A percentile compares a stretch with the other conserved stretches of the same genome.
These are phyloP conservation scores for Desmophyllum pertusum DNA, from an alignment of 92 coral and sea anemone species.

Conservation along the genomic window DNA sequence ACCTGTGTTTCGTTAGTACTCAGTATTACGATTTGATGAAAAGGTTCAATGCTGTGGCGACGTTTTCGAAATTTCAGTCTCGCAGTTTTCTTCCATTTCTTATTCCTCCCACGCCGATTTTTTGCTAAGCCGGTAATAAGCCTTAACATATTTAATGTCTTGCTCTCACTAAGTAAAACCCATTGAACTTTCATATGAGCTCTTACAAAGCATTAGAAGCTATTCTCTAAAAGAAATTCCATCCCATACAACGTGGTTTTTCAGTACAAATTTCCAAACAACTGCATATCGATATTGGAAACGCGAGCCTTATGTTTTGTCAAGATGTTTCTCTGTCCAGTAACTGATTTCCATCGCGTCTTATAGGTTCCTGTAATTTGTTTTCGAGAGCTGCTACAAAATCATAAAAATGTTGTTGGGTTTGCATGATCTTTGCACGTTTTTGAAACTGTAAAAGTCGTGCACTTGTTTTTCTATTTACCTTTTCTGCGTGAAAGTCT, in stretches of 20 bases:
- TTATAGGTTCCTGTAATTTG: neutral
- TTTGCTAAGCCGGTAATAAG: neutral
- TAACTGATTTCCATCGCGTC: too few relatives aligned
- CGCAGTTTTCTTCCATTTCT: neutral
- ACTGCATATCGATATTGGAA: neutral
- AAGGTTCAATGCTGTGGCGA: neutral
- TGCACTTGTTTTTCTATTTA: too few relatives aligned
- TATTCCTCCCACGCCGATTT: too few relatives aligned
- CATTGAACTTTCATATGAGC: neutral
- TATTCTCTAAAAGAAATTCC: neutral
- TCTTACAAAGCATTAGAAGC: neutral
- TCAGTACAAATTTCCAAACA: neutral
- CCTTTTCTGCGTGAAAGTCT: neutral
- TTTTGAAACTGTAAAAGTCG: too few relatives aligned
- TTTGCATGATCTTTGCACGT: neutral
- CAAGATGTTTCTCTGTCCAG: too few relatives aligned
- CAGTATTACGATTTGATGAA: neutral
- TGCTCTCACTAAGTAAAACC: too few relatives aligned
- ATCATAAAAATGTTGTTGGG: neutral
- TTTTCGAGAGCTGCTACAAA: too few relatives aligned
- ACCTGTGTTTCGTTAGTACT: neutral
- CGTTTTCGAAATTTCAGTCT: neutral
- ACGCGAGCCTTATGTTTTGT: too few relatives aligned
- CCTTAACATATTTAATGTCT: neutral
- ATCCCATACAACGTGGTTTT: neutral